Evolutionary conservation across 1,140 invertebrate genomes (phyloP), one percentile per base, ranked within the genome.

Genomic region (Pseudomyrmex dendroicus): DNA sequence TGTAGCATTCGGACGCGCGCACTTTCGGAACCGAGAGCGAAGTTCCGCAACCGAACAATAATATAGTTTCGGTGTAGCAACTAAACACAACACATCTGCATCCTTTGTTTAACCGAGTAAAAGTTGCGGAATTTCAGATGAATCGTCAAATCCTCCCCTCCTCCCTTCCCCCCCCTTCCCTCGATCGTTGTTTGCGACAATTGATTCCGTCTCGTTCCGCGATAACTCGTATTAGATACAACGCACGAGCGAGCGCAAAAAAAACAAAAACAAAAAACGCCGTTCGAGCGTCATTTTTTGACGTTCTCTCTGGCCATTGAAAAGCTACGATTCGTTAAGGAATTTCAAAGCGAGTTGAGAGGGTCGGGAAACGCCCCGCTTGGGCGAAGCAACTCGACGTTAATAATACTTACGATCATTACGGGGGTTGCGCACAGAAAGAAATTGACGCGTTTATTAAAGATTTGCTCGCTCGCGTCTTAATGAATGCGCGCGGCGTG

Each of bases 321-420:
- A 63, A 25, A 20, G 48, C 50, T n/a, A 35, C 46, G 46, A 82
- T 74, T 82, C 78, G 78, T 73, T 52, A 73, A 63, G 48, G 48
- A 82, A 82, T 82, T 63, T 63, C 48, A 74, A 74, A 82, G 78
- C 57, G 35, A 2, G 20, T 74, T 63, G 50, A 82, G 25, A 82
- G 35, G 20, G 63, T 70, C 66, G 17, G 13, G 25, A 20, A 20
- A 62, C 59, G 67, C 13, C 1, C 17, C 48, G 35, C 35, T 70
- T n/a, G 63, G 63, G 74, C 63, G 25, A 74, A 64, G 50, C 20
- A 52, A 10, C 68, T 63, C 46, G 57, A 7, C 50, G 61, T 80
- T 82, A 82, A 74, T 82, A 74, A 82, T 82, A 62, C 67, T 82
- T 82, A 63, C 35, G 59, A 82, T 82, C 61, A 74, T 74, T 82